Evolutionary conservation across 2,797 vertebrate species (phyloP).

Genomic region (Onychomys leucogaster): DNA sequence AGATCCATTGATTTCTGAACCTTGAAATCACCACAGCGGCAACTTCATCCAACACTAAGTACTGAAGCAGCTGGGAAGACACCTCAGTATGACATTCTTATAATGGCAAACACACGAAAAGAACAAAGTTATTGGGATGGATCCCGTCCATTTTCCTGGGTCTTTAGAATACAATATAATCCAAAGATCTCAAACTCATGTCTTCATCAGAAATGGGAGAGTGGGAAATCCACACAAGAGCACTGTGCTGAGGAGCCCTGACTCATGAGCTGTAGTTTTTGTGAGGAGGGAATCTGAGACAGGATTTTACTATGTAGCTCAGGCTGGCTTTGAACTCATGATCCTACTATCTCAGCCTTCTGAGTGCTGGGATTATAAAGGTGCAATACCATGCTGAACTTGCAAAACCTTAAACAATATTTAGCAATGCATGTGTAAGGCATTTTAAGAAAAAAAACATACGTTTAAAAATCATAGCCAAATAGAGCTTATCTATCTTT

Average conservation of each 20-base stretch:
- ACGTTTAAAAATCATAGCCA: not conserved
- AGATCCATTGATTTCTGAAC: not conserved
- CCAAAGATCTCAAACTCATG: not conserved
- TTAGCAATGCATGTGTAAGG: not conserved
- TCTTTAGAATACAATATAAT: not conserved
- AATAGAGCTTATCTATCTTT: not conserved
- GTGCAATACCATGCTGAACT: not conserved
- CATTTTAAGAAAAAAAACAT: not conserved
- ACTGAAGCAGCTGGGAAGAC: not conserved
- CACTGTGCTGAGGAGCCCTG: not conserved
- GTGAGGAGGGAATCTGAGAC: not conserved
- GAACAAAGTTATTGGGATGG: not conserved
- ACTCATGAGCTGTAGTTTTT: not conserved
- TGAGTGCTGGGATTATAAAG: not conserved
- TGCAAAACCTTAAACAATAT: not conserved
- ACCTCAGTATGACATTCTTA: not conserved
- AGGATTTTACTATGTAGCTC: not conserved
- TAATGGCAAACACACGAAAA: not conserved
- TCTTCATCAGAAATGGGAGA: not conserved
- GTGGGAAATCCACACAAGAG: not conserved
- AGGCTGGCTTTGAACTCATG: not conserved
- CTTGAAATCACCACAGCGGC: not conserved
- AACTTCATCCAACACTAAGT: not conserved
- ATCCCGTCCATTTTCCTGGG: not conserved
- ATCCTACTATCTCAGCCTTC: not conserved